phyloP scores from a whole-genome alignment of 2,888 invertebrate genomes.

The Gastrophysa polygoni region DNA sequence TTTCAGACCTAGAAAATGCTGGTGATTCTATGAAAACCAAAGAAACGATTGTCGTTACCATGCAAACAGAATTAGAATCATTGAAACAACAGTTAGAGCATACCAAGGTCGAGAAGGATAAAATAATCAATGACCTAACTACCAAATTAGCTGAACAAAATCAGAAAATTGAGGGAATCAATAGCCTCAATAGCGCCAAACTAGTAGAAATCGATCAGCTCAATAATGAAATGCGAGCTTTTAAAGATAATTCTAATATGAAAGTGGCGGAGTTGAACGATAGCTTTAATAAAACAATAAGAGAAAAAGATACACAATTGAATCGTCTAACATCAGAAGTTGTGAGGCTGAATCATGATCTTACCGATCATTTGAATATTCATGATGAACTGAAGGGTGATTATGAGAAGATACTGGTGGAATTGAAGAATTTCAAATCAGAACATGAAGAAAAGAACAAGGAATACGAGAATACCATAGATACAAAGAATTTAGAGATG shows the following conservation, averaged over 20 bases:
- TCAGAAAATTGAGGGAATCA: constrained; percentile 56
- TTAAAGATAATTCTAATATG: constrained; percentile 16
- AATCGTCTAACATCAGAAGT: constrained; percentile 20
- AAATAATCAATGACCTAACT: constrained; percentile 53
- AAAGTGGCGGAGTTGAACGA: constrained; percentile 17
- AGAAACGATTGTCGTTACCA: constrained; percentile 35
- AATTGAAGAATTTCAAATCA: constrained; percentile 41
- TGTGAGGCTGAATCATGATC: constrained; percentile 17
- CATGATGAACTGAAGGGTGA: constrained; percentile 42
- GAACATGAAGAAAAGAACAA: constrained; percentile 38
- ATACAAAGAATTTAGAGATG: constrained; percentile 15
- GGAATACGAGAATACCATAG: constrained; percentile 25
- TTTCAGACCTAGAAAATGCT: constrained; percentile 60
- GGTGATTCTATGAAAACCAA: constrained; percentile 55
- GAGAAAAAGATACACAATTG: constrained; percentile 29
- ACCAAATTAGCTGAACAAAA: constrained; percentile 47
- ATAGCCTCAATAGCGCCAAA: constrained; percentile 8
- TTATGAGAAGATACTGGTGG: constrained; percentile 35
- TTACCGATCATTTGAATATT: not conserved
- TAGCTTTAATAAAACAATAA: constrained; percentile 26
- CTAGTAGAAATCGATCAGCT: constrained; percentile 27
- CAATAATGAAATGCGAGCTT: constrained; percentile 33
- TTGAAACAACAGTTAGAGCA: constrained; percentile 48
- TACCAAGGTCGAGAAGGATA: constrained; percentile 50
- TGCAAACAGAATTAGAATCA: constrained; percentile 52